A percentile compares a stretch with the other conserved stretches of the same genome.
These are phyloP conservation scores for Pycnomerus fuliginosus DNA, from an alignment of 2,888 invertebrate genomes.

Conservation along the genomic window DNA sequence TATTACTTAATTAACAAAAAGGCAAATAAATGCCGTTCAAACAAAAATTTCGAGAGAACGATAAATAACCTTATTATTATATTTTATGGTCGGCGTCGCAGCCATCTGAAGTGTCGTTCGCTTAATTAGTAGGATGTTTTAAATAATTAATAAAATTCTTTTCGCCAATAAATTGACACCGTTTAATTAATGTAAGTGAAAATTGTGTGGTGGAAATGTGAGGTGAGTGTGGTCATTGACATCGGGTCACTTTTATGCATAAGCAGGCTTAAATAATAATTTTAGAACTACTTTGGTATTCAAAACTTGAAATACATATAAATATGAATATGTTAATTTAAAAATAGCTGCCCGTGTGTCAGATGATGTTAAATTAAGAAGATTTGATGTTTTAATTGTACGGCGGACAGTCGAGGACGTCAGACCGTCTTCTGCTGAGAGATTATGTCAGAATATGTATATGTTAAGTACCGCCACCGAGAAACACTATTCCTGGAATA, in stretches of 20 bases:
- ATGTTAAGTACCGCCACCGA: slow-evolving; percentile 25
- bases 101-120: slow-evolving; percentile 6
- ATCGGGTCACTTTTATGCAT: slow-evolving; percentile 20
- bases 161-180: slow-evolving; percentile 22
- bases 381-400: slow-evolving; percentile 42
- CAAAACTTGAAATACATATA: slow-evolving; percentile 28
- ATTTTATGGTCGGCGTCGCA: slow-evolving; percentile 11
- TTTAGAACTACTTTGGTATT: slow-evolving; percentile 23
- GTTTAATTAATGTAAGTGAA: slow-evolving; percentile 19
- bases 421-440: slow-evolving; percentile 34
- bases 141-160: slow-evolving; percentile 20
- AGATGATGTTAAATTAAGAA: slow-evolving; percentile 37
- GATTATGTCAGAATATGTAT: slow-evolving; percentile 39
- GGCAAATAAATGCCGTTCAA: slow-evolving; percentile 15
- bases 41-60: slow-evolving; percentile 7
- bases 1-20: slow-evolving; percentile 18
- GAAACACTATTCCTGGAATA: slow-evolving; percentile 13
- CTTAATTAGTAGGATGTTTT: slow-evolving; percentile 15
- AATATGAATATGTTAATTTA: slow-evolving; percentile 40
- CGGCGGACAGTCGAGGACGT: slow-evolving; percentile 34
- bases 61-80: slow-evolving; percentile 20
- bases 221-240: slow-evolving; percentile 20
- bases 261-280: slow-evolving; percentile 25
- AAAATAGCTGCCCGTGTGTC: slow-evolving; percentile 38
- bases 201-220: slow-evolving; percentile 7